Percentiles rank a stretch among this genome's conserved stretches.
Conservation (phyloP, 2,797 vertebrate species). For the Chlorospingus semifuscus region DNA sequence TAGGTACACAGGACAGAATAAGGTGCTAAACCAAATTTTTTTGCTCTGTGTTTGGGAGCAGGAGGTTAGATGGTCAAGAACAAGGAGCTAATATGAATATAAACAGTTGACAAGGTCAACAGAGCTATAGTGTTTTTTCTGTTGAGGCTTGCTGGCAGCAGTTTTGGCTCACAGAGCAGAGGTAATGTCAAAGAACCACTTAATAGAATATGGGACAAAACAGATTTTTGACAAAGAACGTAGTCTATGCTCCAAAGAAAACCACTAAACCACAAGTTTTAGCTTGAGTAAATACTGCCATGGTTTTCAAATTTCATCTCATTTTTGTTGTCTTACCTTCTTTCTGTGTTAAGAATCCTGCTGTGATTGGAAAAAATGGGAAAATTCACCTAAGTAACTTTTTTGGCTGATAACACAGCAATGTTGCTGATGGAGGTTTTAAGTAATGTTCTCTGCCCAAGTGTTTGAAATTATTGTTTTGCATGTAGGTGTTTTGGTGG, state of each 20-base stretch:
- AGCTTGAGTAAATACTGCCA: not conserved
- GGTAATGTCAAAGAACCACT: not conserved
- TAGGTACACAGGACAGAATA: not conserved
- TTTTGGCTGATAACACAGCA: not conserved
- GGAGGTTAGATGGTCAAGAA: not conserved
- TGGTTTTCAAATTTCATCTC: not conserved
- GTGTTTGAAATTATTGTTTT: not conserved
- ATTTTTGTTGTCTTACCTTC: not conserved
- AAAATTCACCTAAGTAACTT: not conserved
- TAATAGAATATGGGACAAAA: not conserved
- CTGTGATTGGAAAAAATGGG: not conserved
- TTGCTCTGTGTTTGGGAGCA: not conserved
- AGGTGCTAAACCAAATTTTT: not conserved
- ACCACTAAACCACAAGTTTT: not conserved
- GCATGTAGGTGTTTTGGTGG: not conserved
- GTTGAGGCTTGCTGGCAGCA: constrained; percentile 1
- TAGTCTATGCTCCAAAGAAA: not conserved
- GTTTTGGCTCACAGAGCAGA: constrained; percentile 5
- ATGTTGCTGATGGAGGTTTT: not conserved
- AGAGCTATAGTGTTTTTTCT: not conserved
- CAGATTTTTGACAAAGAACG: not conserved
- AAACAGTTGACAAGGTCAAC: not conserved
- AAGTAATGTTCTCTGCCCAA: not conserved
- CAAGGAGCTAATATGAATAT: not conserved
- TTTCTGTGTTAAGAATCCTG: not conserved